Percentiles rank a stretch among this genome's conserved stretches.
phyloP scores from a whole-genome alignment of 2,113 vertebrate genomes.

The Corythaixoides concolor region DNA sequence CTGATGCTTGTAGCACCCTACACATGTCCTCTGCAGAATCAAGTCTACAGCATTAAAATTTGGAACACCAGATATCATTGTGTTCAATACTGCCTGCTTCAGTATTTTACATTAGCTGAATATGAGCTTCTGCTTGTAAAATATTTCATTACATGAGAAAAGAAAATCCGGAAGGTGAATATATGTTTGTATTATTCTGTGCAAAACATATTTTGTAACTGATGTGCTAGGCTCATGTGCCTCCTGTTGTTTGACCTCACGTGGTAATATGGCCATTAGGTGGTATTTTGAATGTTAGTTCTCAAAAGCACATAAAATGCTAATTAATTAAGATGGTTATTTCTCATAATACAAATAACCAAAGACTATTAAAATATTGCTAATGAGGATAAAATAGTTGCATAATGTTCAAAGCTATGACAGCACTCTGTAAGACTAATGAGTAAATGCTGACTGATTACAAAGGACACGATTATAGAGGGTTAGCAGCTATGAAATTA shows the following conservation, averaged over 20 bases:
- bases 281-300: not conserved
- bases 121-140: not conserved
- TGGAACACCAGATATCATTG: not conserved
- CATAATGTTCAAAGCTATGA: not conserved
- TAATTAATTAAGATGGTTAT: slow-evolving; percentile 46
- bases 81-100: not conserved
- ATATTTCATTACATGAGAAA: not conserved
- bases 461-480: slow-evolving; percentile 22
- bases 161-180: not conserved
- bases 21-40: not conserved
- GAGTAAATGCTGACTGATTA: slow-evolving; percentile 40
- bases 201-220: not conserved
- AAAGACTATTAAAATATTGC: slow-evolving; percentile 51
- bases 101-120: not conserved
- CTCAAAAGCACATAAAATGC: not conserved
- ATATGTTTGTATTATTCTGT: not conserved
- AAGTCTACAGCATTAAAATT: not conserved
- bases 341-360: slow-evolving; percentile 53
- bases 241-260: not conserved
- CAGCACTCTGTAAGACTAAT: not conserved
- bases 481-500: slow-evolving; percentile 33
- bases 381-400: slow-evolving; percentile 30
- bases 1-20: not conserved
- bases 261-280: not conserved
- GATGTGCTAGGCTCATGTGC: not conserved